Base-by-base conservation (phyloP, 2,888 invertebrate genomes). In the Zeuzera pyrina region DNA sequence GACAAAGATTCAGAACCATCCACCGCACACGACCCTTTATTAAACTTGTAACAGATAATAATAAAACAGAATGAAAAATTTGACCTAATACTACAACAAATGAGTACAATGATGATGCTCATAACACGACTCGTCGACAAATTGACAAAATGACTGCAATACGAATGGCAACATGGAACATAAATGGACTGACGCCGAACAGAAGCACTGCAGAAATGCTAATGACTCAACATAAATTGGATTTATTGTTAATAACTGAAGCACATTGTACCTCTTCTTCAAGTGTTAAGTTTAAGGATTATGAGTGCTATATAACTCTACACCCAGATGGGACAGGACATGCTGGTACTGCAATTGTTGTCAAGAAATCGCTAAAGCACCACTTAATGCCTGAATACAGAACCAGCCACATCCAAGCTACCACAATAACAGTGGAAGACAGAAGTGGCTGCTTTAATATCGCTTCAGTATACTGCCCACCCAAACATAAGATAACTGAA, bases 221-320 rank as follows among this genome's bases (percentile, higher is more conserved):
- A 16, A 24, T 41, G 28, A 25, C 29, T 15, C 27, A 16, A 33
- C 21, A 39, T 8, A 12, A 41, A n/a, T 34, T 39, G n/a, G 38
- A 39, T 11, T 29, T 39, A 2, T 10, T 42, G 8, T 10, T 42
- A 7, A 35, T 43, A 4, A 39, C 43, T 2, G 47, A 47, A 37
- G 46, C 43, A 4, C 43, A 45, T 16, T 43, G 44, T 11, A 42
- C 43, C 5, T 10, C 14, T 1, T 42, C 35, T 32, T 41, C 29
- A 11, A 31, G 31, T 19, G 24, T 43, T 12, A 32, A 32, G 12
- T 33, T 46, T 10, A 33, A 30, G 3, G 14, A 33, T 41, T 36
- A 52, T 45, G 26, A 34, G 46, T 36, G 61, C 53, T 35, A 62
- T 56, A 22, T 58, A 49, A 46, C 41, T 2, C 42, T 32, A 23